Evolutionary conservation across 2,113 vertebrate species (phyloP).

Genomic region (Odocoileus virginianus): DNA sequence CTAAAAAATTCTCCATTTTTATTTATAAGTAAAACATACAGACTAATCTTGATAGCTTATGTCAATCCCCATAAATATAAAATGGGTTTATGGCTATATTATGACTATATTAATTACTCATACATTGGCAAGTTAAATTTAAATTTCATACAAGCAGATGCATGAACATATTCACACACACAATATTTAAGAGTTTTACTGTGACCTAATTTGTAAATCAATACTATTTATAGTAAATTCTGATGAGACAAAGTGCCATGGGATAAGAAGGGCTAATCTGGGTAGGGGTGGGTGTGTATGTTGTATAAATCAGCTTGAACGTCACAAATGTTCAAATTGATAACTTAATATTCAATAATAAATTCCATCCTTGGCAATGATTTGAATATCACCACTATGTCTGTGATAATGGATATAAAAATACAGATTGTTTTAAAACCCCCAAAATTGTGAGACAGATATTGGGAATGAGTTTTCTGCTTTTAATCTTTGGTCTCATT

Average conservation of each 20-base stretch:
- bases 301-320: neutral
- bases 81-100: neutral
- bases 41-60: neutral
- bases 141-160: neutral
- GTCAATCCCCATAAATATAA: neutral
- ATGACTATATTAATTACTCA: neutral
- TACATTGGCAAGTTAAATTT: neutral
- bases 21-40: neutral
- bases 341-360: neutral
- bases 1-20: neutral
- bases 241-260: neutral
- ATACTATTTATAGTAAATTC: neutral
- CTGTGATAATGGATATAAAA: constrained; percentile 8
- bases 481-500: neutral
- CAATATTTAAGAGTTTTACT: neutral
- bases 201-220: neutral
- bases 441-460: neutral
- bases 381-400: neutral
- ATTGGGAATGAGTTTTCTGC: neutral
- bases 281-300: neutral
- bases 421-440: constrained; percentile 25
- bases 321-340: neutral
- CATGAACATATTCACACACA: neutral
- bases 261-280: neutral
- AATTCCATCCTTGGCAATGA: neutral